Evolutionary conservation across 1,140 invertebrate species (phyloP), one percentile per base, ranked within the genome.

Genomic region (Helicoverpa armigera): DNA sequence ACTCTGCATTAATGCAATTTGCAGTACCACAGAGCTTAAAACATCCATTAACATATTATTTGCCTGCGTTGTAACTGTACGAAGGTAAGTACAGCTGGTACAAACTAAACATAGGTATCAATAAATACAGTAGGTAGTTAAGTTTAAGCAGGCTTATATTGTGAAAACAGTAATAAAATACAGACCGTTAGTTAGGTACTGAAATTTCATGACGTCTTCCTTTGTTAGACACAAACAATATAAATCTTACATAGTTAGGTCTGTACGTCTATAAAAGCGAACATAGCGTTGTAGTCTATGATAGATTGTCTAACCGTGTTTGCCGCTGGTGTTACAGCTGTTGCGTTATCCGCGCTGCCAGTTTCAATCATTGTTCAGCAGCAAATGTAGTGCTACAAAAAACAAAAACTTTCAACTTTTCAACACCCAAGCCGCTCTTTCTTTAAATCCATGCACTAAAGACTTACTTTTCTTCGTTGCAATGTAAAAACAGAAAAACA

Each of bases 321-420:
- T 50, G 82, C 73, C 56, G 88, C 83, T 78, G 82, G 78, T 83
- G 86, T 84, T 75, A 86, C 82, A 54, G 84, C 84, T 74, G 87
- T 85, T 70, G 87, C 79, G 85, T 86, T 90, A 73, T 91, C 90
- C 35, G 85, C 84, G 82, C 86, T 91, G 79, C 85, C 85, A 79
- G 89, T 86, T 86, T 89, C 88, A 82, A 91, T 88, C 91, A 92
- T 92, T 88, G 83, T 89, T 85, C 83, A 88, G 83, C 85, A 87
- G 88, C 86, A 81, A 88, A 69, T 79, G 79, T 84, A 85, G 83
- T 88, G 87, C 84, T 90, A 85, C 61, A 84, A 77, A 81, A 80
- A 53, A 56, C 18, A 72, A 61, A 61, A 79, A 61, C 5, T 31
- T n/a, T 48, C 50, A 53, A 72, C 29, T 70, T 56, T 79, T 79